phyloP scores from a whole-genome alignment of 2,888 invertebrate species.

The Prionchulus punctatus region DNA sequence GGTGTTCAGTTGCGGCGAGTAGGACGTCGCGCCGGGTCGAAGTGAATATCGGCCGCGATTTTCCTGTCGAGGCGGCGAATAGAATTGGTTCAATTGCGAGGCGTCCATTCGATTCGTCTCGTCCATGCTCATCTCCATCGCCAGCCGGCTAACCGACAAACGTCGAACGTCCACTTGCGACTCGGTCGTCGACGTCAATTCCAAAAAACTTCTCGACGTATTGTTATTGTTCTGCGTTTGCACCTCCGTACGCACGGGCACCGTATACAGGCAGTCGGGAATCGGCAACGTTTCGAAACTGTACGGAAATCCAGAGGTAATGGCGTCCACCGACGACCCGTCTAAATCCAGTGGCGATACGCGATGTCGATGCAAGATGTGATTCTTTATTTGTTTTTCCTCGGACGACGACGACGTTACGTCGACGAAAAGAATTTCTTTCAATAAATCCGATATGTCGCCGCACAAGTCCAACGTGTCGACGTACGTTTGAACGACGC shows the following conservation, averaged over 20 bases:
- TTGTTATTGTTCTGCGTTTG: neutral
- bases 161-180: neutral
- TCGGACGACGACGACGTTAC: neutral
- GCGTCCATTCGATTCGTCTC: no score
- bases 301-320: slow-evolving; percentile 1
- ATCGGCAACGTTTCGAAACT: neutral
- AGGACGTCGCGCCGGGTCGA: neutral
- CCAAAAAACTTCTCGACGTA: neutral
- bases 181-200: neutral
- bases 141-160: neutral
- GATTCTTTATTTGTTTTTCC: neutral
- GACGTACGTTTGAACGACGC: slow-evolving; percentile 24
- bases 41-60: neutral
- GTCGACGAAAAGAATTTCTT: neutral
- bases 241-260: neutral
- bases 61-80: neutral
- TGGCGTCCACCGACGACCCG: no score
- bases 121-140: neutral
- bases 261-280: neutral
- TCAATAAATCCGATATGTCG: neutral
- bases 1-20: neutral
- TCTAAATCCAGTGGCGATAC: neutral
- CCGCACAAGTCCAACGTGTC: neutral
- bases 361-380: neutral
- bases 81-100: neutral